phyloP scores from a whole-genome alignment of 2,888 invertebrate genomes.

The Ectemnius cavifrons region DNA sequence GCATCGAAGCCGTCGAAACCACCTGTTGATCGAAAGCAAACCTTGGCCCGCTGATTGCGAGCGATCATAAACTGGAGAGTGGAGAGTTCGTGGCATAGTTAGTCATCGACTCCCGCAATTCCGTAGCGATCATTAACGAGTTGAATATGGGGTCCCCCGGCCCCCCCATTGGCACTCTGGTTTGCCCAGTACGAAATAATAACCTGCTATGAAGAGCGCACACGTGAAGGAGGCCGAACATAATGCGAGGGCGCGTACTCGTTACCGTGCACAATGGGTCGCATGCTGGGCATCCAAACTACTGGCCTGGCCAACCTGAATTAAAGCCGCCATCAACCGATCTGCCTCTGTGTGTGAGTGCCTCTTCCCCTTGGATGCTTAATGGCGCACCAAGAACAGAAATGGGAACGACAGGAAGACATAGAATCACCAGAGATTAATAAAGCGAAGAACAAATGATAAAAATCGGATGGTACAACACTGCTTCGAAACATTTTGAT shows the following conservation, averaged over 20 bases:
- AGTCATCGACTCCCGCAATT: conserved; percentile 26
- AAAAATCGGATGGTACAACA: too few species aligned
- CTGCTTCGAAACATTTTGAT: too few species aligned
- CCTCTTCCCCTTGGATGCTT: conserved; percentile 13
- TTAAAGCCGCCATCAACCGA: conserved; percentile 41
- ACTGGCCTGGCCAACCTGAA: conserved; percentile 46
- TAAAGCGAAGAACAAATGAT: too few species aligned
- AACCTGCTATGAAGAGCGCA: conserved; percentile 43
- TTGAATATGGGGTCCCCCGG: conserved; percentile 13
- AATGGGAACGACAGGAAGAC: conserved; percentile 3
- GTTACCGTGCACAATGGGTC: conserved; percentile 60
- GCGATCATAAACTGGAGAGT: conserved; percentile 23
- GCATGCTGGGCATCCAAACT: conserved; percentile 63
- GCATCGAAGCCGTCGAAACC: not conserved
- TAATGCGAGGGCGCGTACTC: conserved; percentile 56
- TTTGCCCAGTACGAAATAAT: conserved; percentile 44
- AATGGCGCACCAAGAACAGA: conserved; percentile 13
- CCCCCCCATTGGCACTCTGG: conserved; percentile 11
- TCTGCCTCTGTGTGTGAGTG: not conserved
- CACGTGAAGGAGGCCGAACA: conserved; percentile 25
- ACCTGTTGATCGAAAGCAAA: conserved; percentile 22
- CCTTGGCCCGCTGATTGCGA: too few species aligned
- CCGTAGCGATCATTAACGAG: conserved; percentile 29
- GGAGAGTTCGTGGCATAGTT: conserved; percentile 20
- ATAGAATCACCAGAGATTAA: too few species aligned